Evolutionary conservation across 2,113 vertebrate genomes (phyloP).

Genomic region (Thryonomys swinderianus): DNA sequence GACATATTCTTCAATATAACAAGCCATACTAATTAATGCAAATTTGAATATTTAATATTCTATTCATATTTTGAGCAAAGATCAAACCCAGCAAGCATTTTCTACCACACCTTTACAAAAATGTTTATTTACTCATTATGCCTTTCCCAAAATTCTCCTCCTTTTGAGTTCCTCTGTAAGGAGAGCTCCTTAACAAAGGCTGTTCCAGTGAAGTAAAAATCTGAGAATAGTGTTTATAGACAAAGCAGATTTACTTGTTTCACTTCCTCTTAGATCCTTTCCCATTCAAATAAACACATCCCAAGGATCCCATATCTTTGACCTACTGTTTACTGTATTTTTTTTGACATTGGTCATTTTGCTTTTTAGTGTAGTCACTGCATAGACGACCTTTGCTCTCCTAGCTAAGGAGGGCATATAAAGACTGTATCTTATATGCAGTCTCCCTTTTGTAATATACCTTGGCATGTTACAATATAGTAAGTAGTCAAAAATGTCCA

Average conservation of each 20-base stretch:
- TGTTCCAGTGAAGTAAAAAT: not conserved
- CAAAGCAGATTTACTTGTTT: not conserved
- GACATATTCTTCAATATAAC: not conserved
- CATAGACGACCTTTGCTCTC: not conserved
- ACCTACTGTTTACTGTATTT: slow-evolving; percentile 4
- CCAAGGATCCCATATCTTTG: not conserved
- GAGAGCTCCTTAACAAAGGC: not conserved
- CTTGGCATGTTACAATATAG: not conserved
- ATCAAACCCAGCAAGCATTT: not conserved
- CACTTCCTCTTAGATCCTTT: not conserved
- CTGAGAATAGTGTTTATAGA: not conserved
- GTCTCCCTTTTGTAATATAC: not conserved
- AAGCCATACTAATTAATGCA: not conserved
- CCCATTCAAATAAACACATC: not conserved
- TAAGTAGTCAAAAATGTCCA: not conserved
- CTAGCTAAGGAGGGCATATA: too few species aligned
- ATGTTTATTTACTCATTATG: not conserved
- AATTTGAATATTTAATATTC: not conserved
- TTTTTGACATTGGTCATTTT: slow-evolving; percentile 18
- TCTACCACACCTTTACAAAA: not conserved
- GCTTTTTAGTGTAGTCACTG: slow-evolving; percentile 24
- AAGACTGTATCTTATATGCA: not conserved
- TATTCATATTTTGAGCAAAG: not conserved
- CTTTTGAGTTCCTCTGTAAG: not conserved
- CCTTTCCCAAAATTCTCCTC: not conserved